Conservation (phyloP, 2,797 vertebrate genomes). For the Falco berigora region DNA sequence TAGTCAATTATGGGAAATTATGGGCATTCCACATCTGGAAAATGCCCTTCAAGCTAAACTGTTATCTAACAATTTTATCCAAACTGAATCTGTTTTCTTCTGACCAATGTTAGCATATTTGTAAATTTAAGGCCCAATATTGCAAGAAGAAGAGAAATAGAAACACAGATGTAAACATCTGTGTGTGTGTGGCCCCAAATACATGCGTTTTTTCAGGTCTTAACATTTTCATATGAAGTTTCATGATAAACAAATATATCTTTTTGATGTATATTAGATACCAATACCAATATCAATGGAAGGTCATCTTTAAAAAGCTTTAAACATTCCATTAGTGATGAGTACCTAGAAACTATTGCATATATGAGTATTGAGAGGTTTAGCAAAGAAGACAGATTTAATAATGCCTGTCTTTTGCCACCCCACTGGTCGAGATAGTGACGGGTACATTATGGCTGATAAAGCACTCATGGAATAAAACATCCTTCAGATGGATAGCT, state of each 20-base stretch:
- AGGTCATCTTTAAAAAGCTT: not conserved
- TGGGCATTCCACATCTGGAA: not conserved
- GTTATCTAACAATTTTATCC: not conserved
- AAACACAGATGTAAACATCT: not conserved
- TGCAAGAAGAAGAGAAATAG: not conserved
- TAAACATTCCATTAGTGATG: not conserved
- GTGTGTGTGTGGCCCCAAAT: not conserved
- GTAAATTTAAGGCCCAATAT: not conserved
- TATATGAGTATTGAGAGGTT: not conserved
- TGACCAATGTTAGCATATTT: not conserved
- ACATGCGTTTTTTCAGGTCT: not conserved
- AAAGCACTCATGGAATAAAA: not conserved
- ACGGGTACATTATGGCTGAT: not conserved
- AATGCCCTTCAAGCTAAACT: conserved; percentile 1
- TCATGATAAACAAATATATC: not conserved
- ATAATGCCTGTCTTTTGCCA: not conserved
- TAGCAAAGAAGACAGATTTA: not conserved
- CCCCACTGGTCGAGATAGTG: not conserved
- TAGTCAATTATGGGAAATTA: conserved; percentile 2
- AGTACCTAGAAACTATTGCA: not conserved
- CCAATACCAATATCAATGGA: not conserved
- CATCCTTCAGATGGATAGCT: not conserved
- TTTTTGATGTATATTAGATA: not conserved
- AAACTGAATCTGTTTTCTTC: not conserved
- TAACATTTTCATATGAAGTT: not conserved